Evolutionary conservation across 2,797 vertebrate genomes (phyloP), one percentile per base, ranked within the genome.

Genomic region (Centropyge bicolor): DNA sequence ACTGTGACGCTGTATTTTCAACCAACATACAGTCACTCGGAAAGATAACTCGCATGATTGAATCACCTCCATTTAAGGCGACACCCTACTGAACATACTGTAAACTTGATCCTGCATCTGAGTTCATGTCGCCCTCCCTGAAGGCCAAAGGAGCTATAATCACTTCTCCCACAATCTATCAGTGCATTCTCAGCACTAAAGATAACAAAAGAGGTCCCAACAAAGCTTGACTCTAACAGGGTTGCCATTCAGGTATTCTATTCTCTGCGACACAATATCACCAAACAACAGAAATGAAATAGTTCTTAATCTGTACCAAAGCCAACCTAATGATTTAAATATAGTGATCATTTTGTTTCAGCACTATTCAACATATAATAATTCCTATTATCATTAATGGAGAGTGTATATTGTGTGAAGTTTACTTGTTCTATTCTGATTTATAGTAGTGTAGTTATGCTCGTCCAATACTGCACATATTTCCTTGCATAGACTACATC

Each of bases 151-250:
- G n/a, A 67, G 59, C 55, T 56, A 35, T 24, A 36, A 52, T 61
- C 45, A 16, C 43, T 72, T 85, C 86, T 83, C 91, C 81, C 88
- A 91, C 82, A 86, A 89, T 88, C 69, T 87, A 83, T 62, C 40
- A 1, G 82, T 88, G 84, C 77, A 74, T 62, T 88, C 77, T 85
- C 81, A 87, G 83, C 70, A 90, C 81, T 67, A 84, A 68, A 82
- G 75, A 71, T 56, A 86, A 91, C 89, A 93, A 94, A 91, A 85
- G 91, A 90, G 73, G 83, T 80, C 87, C 78, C 11, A 73, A 88
- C 89, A 91, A 87, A 91, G 82, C 82, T 17, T 10, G 52, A 59
- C 74, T 80, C 67, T 55, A 59, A 83, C 61, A 70, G 71, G 57
- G 74, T 72, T 81, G 69, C 73, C 74, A 76, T 83, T 78, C 81